Conservation (phyloP, 23 tunicate species). For the Trididemnum miniatum region DNA sequence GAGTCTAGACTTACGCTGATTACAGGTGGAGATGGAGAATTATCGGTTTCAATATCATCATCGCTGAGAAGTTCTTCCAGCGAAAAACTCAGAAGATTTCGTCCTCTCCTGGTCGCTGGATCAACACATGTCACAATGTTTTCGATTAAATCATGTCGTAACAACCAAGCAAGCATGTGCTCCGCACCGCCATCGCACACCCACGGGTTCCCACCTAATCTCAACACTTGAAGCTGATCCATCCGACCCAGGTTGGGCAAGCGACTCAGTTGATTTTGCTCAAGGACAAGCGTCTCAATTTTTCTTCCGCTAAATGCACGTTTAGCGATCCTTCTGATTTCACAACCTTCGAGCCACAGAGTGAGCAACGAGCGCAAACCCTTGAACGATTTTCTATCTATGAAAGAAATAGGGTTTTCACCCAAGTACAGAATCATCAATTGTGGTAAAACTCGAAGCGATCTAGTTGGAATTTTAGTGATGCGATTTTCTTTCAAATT, state of each 20-base stretch:
- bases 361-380: constrained; percentile 13
- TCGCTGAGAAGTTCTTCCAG: neutral
- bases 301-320: constrained; percentile 28
- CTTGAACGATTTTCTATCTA: constrained; percentile 12
- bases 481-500: constrained; percentile 24
- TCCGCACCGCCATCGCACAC: constrained; percentile 26
- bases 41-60: neutral
- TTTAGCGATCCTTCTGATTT: constrained; percentile 18
- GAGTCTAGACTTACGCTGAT: neutral
- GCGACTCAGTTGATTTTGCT: neutral
- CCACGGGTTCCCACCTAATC: constrained; percentile 26
- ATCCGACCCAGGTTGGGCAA: constrained; percentile 46
- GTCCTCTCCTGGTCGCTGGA: constrained; percentile 34
- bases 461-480: constrained; percentile 25
- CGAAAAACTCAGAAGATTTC: constrained; percentile 34
- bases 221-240: neutral
- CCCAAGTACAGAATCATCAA: constrained; percentile 7
- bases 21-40: neutral
- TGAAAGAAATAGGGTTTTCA: constrained; percentile 18
- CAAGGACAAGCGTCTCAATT: constrained; percentile 17
- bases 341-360: constrained; percentile 20
- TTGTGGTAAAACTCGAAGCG: neutral
- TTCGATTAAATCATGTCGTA: neutral
- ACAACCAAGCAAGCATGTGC: constrained; percentile 38
- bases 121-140: neutral